Base-by-base conservation (phyloP, 30 jellyfish, hydroid and myxozoan genomes). In the Cassiopea andromeda region DNA sequence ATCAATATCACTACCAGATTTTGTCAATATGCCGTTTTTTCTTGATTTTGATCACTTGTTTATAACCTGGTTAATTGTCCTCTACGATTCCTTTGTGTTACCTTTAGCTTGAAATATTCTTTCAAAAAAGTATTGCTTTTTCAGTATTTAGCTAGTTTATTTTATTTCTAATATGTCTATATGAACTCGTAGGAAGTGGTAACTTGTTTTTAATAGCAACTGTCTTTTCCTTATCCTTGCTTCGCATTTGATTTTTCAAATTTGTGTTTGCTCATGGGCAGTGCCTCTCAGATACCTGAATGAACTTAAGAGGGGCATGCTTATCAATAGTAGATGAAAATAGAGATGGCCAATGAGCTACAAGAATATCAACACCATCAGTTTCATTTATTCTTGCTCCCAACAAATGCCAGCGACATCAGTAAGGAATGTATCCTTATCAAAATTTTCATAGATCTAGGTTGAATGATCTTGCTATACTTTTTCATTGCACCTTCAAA, bases 401-500 rank as follows among this genome's bases (percentile, higher is more conserved):
- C 79, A 81, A 60, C 89, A 59, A 8, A 81, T 81, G 46, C 81
- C 84, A 79, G 80, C 45, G 19, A 79, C 88, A 79, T 79, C 85
- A 79, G 88, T 9, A 7, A 79, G 88, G 88, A 79, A 58, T 75
- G 72, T 19, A 9, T 75, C 85, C 13, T 44, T 43, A 75, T 75
- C 45, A 13, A 75, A 75, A 10, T 75, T 75, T 49, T 75, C 88
- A 79, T 49, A 12, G 16, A 46, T n/a, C 92, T 58, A 83, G 92
- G 69, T 83, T 69, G 44, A 13, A 83, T 69, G 77, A 18, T 49
- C 70, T 67, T 83, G 70, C 70, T 86, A 75, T 46, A 86, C 49
- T 46, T 67, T 49, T 4, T 27, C 38, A 27, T 27, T 27, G 38
- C 38, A 27, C 38, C 38, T 27, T 27, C 38, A 27, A 27, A 27